A percentile compares a stretch with the other conserved stretches of the same genome.
phyloP scores from a whole-genome alignment of 2,113 vertebrate species.

The Tiliqua scincoides region DNA sequence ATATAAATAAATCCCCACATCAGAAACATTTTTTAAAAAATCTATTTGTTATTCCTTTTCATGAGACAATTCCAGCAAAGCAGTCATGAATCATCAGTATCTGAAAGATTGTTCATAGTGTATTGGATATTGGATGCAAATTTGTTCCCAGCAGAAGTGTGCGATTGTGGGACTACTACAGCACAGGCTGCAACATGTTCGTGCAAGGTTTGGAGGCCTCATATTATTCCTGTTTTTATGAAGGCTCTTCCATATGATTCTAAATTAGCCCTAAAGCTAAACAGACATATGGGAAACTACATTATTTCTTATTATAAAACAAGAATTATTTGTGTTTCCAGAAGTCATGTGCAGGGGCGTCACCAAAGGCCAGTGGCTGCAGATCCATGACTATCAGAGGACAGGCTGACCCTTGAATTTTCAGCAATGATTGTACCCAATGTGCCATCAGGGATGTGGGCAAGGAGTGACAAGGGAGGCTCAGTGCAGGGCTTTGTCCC shows the following conservation, averaged over 20 bases:
- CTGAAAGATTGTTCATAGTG: background rate
- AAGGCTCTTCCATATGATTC: background rate
- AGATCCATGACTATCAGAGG: too few species aligned
- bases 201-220: background rate
- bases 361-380: background rate
- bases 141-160: background rate
- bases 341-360: background rate
- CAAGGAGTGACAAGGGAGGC: too few species aligned
- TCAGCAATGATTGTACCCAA: too few species aligned
- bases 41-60: background rate
- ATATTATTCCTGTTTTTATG: background rate
- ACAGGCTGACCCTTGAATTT: too few species aligned
- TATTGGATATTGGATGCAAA: background rate
- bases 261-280: background rate
- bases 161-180: background rate
- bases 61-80: background rate
- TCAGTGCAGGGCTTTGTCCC: too few species aligned
- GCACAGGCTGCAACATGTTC: background rate
- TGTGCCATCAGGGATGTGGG: too few species aligned
- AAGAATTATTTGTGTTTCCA: background rate
- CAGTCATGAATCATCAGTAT: background rate
- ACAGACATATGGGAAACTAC: background rate
- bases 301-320: background rate
- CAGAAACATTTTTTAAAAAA: background rate
- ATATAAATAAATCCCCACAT: background rate